phyloP scores from a whole-genome alignment of 2,888 invertebrate species.

The Himalopsyche tibetana region DNA sequence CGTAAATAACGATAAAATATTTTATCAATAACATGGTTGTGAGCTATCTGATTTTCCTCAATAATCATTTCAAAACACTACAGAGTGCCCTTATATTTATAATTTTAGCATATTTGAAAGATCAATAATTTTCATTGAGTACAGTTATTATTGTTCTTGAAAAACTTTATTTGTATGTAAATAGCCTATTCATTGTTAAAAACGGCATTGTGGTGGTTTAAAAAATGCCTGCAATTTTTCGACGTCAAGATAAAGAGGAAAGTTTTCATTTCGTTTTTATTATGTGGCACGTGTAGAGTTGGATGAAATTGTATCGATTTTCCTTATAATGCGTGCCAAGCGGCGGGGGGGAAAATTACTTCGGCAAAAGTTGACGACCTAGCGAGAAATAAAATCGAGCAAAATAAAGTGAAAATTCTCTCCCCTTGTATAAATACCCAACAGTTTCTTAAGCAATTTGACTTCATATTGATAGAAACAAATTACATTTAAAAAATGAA shows the following conservation, averaged over 20 bases:
- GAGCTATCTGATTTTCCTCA: too few species aligned
- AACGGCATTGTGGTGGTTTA: neutral
- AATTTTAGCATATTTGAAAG: too few species aligned
- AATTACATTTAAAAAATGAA: too few species aligned
- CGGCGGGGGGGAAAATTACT: conserved; percentile 15
- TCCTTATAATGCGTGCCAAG: conserved; percentile 29
- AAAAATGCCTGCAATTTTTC: conserved; percentile 35
- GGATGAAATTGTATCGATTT: conserved; percentile 40
- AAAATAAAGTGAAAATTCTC: neutral
- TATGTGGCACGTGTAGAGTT: conserved; percentile 32
- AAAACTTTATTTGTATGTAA: neutral
- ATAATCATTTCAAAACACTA: too few species aligned
- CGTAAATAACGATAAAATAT: too few species aligned
- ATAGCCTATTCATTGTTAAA: neutral
- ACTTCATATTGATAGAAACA: too few species aligned
- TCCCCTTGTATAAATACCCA: neutral
- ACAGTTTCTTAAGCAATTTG: neutral
- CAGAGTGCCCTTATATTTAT: too few species aligned
- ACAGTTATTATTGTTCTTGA: conserved; percentile 13
- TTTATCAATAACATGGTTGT: too few species aligned
- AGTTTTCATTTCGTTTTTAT: conserved; percentile 39
- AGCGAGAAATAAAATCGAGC: conserved; percentile 6
- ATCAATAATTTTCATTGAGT: neutral
- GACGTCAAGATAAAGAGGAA: conserved; percentile 24
- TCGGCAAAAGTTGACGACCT: conserved; percentile 38